Base-by-base conservation (phyloP, 1,140 invertebrate species). In the Drosophila biarmipes region DNA sequence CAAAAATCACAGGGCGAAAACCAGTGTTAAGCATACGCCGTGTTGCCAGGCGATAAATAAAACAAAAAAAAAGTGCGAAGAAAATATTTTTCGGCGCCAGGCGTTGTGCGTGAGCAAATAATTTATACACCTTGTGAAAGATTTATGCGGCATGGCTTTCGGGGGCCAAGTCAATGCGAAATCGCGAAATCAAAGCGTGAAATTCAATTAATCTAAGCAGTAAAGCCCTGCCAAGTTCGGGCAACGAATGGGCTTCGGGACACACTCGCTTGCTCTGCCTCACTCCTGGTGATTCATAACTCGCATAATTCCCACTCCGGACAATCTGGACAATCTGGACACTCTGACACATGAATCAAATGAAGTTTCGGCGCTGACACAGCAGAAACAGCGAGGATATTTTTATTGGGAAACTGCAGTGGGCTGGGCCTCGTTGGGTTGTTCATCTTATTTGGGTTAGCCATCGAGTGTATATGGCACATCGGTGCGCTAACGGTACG, bases 41-140 rank as follows among this genome's bases (percentile, higher is more conserved):
- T 59, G 74, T 78, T 78, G 73, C 81, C 73, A 55, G 21, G 64
- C 53, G 35, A 10, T 19, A 51, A 79, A 52, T 45, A 38, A 42
- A 46, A 17, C 27, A 59, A 37, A 35, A 31, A 62, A 48, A n/a
- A 75, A 63, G 57, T 80, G 80, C 45, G 52, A 80, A 58, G 71
- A 72, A 66, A 66, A 74, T 43, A 56, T 34, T 38, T 21, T 48
- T 19, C 34, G 46, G 62, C 62, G 78, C 67, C 71, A 43, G 61
- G 51, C 57, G 56, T 40, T 35, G 73, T 86, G 81, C 82, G 81
- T 87, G 84, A 76, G 75, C 63, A 63, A 80, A 77, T 89, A 89
- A 89, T 84, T 89, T 89, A 89, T 84, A 71, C 80, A 89, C 74
- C 80, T 90, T 78, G 68, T 89, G 85, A 89, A 90, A 89, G 84